Base-by-base conservation (phyloP, 2,797 vertebrate species). In the Clarias laeviceps region DNA sequence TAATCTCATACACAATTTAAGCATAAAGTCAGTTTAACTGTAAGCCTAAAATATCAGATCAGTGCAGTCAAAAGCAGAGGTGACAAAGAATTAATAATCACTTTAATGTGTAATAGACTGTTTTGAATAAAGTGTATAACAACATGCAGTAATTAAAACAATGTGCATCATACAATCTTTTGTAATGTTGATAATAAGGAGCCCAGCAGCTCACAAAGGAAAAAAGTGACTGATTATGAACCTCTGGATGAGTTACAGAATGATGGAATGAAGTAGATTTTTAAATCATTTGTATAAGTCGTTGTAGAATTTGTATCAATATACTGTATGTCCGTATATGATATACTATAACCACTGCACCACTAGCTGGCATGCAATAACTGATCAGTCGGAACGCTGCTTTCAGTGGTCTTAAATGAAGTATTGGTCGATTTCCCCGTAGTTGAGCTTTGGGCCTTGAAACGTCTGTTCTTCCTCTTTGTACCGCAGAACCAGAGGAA, bases 401-500 rank as follows among this genome's bases (percentile, higher is more conserved):
- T 62, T 32, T 79, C 29, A 8, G 2, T 5, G 7, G 22, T 3
- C 82, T 59, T 62, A 37, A 4, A 14, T 32, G n/a, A 37, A 27
- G 66, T 73, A 29, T 1, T 66, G 11, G 6, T 15, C 8, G 17
- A 15, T 0, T 11, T 4, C 22, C 88, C 88, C 66, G 22, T 77
- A 37, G 40, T 73, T 61, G 56, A 87, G 12, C 73, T 84, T 11
- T 89, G 50, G 18, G 22, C 0, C 1, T 37, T 1, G 50, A 64
- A 82, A 66, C 18, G 74, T n/a, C 70, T 87, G 83, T 91, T 90
- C 82, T 88, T 91, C 73, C 64, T 90, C 18, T 29, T 29, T 15
- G 84, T 87, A 22, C 86, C 50, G 59, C 86, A 93, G 83, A 93
- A 88, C 92, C 92, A 94, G 69, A 93, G 15, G 83, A 94, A 93